Base-by-base conservation (phyloP, 1,140 invertebrate genomes). In the Trachymyrmex cornetzi region DNA sequence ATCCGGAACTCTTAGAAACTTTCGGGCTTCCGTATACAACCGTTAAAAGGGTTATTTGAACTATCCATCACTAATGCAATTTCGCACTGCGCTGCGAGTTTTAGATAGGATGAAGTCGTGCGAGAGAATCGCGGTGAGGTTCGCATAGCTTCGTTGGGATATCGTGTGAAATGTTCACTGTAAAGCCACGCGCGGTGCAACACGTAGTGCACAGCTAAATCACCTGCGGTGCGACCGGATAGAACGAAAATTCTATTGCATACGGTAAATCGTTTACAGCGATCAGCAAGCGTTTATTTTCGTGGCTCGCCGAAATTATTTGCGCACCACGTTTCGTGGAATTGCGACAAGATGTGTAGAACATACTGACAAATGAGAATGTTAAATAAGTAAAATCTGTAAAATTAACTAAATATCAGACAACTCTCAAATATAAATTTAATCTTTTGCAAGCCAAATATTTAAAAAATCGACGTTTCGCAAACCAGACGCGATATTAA, bases 91-190 rank as follows among this genome's bases (percentile, higher is more conserved):
- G 14, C 55, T 61, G 34, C n/a, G 55, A 75, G 55, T 75, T 84
- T 75, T 74, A 82, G 80, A 74, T 82, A 82, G 80, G 44, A 84
- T 61, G 69, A 75, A 84, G 69, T 61, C 80, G 80, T 84, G 80
- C 69, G 80, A 84, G 69, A 84, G 80, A 48, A 74, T 75, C 55
- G 55, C 69, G 44, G 69, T 75, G 69, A 75, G n/a, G 48, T 34
- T 84, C 80, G 55, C 69, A 48, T 74, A 82, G 80, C 77, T 81
- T 71, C 55, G 38, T 84, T 53, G 80, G 66, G 80, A 75, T 74
- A 74, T 84, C 69, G 80, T 30, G 80, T 84, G 69, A 84, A 84
- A 84, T 61, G 80, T 81, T 81, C 80, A 19, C 69, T 38, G 67
- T 55, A 82, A 82, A 71, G 66, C 66, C 22, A 59, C 80, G 69